phyloP scores from a whole-genome alignment of 2,888 invertebrate genomes.

The Toxonevra muliebris region DNA sequence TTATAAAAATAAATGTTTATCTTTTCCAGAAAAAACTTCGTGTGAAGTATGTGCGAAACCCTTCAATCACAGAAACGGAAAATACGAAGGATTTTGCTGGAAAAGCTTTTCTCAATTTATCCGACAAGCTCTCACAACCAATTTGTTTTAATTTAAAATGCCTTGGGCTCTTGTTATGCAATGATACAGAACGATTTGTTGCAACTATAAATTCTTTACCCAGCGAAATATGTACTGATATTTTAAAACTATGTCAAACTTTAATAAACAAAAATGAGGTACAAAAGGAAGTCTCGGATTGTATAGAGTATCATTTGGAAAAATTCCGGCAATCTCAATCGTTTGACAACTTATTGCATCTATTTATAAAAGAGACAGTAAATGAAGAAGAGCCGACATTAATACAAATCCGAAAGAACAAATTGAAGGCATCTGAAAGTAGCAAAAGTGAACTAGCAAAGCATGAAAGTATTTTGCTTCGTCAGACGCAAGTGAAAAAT shows the following conservation, averaged over 20 bases:
- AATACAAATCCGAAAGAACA: constrained; percentile 46
- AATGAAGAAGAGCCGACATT: constrained; percentile 60
- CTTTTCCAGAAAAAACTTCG: constrained; percentile 72
- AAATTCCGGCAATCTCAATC: constrained; percentile 41
- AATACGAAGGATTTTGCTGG: no score
- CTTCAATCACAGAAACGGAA: no score
- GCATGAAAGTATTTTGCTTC: constrained; percentile 53
- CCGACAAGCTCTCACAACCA: no score
- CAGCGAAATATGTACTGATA: constrained; percentile 25
- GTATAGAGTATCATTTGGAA: constrained; percentile 52
- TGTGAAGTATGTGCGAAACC: constrained; percentile 74
- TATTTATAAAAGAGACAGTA: constrained; percentile 47
- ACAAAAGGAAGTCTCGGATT: constrained; percentile 17
- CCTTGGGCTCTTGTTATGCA: not conserved
- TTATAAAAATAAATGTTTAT: not conserved
- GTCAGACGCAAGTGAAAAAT: constrained; percentile 69
- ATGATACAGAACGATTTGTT: constrained; percentile 30
- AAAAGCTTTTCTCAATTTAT: no score
- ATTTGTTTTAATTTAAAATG: no score
- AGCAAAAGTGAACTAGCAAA: constrained; percentile 64
- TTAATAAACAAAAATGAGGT: not conserved
- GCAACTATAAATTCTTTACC: constrained; percentile 23
- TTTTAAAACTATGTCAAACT: not conserved
- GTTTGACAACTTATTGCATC: constrained; percentile 58
- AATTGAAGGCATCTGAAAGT: constrained; percentile 52